phyloP scores from a whole-genome alignment of 2,113 vertebrate genomes.

The Ibidorhyncha struthersii region DNA sequence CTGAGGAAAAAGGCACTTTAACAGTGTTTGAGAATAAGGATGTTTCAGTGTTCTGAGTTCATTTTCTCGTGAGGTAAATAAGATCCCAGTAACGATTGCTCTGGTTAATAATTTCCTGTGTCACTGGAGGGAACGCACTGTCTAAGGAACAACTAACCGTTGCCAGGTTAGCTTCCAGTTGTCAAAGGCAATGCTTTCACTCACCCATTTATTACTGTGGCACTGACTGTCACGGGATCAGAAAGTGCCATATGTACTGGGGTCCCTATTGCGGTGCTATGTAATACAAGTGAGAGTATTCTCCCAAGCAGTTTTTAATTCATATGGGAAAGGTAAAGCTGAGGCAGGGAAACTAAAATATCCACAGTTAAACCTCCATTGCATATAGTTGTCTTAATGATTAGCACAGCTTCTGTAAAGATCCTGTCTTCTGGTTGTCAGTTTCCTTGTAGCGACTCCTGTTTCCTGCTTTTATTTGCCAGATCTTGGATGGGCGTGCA shows the following conservation, averaged over 20 bases:
- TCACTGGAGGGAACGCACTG: not conserved
- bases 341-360: not conserved
- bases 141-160: not conserved
- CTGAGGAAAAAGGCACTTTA: not conserved
- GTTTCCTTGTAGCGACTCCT: not conserved
- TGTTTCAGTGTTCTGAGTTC: not conserved
- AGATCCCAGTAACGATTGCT: not conserved
- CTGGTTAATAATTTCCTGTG: not conserved
- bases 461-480: not conserved
- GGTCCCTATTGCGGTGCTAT: not conserved
- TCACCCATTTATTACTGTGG: not conserved
- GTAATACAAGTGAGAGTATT: not conserved
- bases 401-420: not conserved
- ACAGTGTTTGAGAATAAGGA: not conserved
- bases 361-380: not conserved
- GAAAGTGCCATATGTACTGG: not conserved
- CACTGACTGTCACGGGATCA: not conserved
- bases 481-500: not conserved
- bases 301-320: not conserved
- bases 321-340: not conserved
- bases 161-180: not conserved
- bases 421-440: not conserved
- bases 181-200: not conserved
- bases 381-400: not conserved
- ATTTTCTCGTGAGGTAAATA: not conserved